A percentile compares a stretch with the other conserved stretches of the same genome.
phyloP scores from a whole-genome alignment of 2,797 vertebrate species.

The Poecilia gillii region DNA sequence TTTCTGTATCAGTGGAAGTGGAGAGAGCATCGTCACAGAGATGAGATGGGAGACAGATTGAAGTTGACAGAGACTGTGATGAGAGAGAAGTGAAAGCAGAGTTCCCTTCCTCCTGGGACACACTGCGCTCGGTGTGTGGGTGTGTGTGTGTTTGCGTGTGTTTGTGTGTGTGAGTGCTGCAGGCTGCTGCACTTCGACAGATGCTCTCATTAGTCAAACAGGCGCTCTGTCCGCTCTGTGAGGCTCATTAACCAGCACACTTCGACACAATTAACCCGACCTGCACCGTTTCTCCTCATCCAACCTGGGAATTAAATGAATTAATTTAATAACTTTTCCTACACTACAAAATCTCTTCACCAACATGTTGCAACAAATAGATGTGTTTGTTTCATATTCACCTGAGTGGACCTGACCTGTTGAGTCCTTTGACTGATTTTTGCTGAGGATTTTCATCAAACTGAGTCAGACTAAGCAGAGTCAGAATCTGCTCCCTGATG shows the following conservation, averaged over 20 bases:
- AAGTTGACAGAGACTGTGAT: slow-evolving; percentile 66
- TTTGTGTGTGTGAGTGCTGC: slow-evolving; percentile 25
- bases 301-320: slow-evolving; percentile 5
- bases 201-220: slow-evolving; percentile 76
- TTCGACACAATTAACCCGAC: slow-evolving; percentile 59
- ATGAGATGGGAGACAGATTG: slow-evolving; percentile 57
- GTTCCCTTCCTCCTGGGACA: slow-evolving; percentile 56
- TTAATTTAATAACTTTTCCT: slow-evolving; percentile 1
- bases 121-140: not conserved
- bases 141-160: slow-evolving; percentile 14
- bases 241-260: slow-evolving; percentile 66
- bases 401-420: not conserved
- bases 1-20: slow-evolving; percentile 19
- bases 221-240: slow-evolving; percentile 44
- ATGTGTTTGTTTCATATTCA: not conserved
- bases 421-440: not conserved
- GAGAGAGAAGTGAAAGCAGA: slow-evolving; percentile 60
- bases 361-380: not conserved
- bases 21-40: slow-evolving; percentile 49
- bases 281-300: slow-evolving; percentile 32
- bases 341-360: not conserved
- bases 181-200: slow-evolving; percentile 61
- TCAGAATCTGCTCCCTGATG: not conserved
- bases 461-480: not conserved
- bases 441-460: not conserved